Conservation (phyloP, 2,797 vertebrate species). For the Thalassophryne amazonica region DNA sequence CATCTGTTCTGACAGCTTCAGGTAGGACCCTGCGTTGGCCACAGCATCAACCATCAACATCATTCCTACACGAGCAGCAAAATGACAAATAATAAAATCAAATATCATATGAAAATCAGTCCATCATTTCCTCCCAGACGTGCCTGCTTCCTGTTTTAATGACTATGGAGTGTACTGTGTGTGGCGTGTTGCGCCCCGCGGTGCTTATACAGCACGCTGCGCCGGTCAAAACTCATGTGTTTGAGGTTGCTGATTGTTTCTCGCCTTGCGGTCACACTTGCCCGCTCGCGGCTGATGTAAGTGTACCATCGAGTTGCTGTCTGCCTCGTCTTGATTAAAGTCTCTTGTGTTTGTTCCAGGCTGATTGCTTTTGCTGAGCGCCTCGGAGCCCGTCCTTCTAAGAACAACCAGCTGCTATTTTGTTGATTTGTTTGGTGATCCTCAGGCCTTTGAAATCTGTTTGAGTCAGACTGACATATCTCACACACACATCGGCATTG, state of each 20-base stretch:
- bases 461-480: conserved; percentile 10
- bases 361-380: conserved; percentile 30
- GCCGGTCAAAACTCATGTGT: not conserved
- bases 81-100: too few species aligned
- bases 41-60: too few species aligned
- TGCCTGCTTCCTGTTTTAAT: not conserved
- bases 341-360: conserved; percentile 9
- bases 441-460: conserved; percentile 13
- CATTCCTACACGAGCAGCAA: too few species aligned
- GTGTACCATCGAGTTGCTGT: not conserved
- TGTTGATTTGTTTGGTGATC: conserved; percentile 39
- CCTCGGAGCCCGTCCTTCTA: not conserved
- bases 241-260: not conserved
- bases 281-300: not conserved
- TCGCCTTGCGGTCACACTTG: not conserved
- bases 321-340: conserved; percentile 34
- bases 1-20: too few species aligned
- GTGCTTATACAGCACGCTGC: not conserved
- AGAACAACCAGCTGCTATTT: conserved; percentile 12
- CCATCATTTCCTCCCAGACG: not conserved
- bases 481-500: conserved; percentile 12
- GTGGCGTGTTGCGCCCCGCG: not conserved
- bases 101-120: conserved; percentile 6
- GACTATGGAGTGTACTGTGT: not conserved
- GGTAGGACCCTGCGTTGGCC: too few species aligned